phyloP scores from a whole-genome alignment of 2,113 vertebrate genomes.

The Lepisosteus oculatus region DNA sequence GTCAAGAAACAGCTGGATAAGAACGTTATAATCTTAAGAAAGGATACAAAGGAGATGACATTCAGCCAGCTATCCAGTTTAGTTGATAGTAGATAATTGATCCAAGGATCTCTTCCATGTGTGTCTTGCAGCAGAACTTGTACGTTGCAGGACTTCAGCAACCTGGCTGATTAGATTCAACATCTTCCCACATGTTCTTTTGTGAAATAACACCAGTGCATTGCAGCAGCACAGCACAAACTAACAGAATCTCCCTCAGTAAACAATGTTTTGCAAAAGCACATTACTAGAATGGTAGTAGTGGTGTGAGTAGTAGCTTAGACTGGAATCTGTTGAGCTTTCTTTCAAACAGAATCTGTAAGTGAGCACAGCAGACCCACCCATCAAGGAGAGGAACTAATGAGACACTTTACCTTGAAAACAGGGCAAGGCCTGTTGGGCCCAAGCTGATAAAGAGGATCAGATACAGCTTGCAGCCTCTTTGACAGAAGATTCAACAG shows the following conservation, averaged over 20 bases:
- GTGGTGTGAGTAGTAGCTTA: constrained; percentile 46
- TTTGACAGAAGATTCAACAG: constrained; percentile 25
- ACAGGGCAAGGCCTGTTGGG: constrained; percentile 53
- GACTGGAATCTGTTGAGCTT: constrained; percentile 46
- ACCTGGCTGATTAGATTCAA: too few relatives aligned
- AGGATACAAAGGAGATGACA: too few relatives aligned
- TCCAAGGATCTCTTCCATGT: too few relatives aligned
- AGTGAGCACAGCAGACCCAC: constrained; percentile 64
- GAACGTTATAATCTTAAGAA: too few relatives aligned
- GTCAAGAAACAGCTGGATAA: too few relatives aligned
- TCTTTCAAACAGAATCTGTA: constrained; percentile 71
- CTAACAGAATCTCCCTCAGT: constrained; percentile 24
- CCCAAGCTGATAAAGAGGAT: constrained; percentile 50
- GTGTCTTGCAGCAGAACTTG: too few relatives aligned
- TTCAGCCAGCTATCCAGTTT: too few relatives aligned
- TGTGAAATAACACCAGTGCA: too few relatives aligned
- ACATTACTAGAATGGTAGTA: constrained; percentile 54
- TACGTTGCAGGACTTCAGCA: too few relatives aligned
- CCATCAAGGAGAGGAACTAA: constrained; percentile 68
- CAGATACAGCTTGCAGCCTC: constrained; percentile 32
- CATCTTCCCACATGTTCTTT: too few relatives aligned
- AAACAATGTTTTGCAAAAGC: constrained; percentile 48
- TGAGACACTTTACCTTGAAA: constrained; percentile 74
- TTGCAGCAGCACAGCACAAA: too few relatives aligned
- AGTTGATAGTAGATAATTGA: too few relatives aligned